Evolutionary conservation across 2,113 vertebrate genomes (phyloP).

Genomic region (Protomyctophum bolini): DNA sequence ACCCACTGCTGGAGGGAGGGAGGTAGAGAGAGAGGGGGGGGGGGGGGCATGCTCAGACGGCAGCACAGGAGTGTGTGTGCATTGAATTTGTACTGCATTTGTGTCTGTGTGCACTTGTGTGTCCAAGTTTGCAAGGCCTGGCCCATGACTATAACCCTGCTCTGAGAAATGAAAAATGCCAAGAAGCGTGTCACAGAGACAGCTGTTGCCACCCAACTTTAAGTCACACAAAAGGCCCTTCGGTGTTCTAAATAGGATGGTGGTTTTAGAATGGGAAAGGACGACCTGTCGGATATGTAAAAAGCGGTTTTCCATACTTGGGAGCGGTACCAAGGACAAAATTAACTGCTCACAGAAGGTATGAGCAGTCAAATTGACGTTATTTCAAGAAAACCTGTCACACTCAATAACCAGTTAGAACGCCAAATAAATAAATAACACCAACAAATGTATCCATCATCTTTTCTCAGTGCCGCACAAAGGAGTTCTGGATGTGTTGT

Average conservation of each 20-base stretch:
- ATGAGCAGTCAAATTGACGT: constrained; percentile 24
- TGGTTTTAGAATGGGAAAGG: constrained; percentile 55
- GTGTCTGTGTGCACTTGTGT: neutral
- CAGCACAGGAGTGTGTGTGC: neutral
- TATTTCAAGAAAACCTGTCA: too few species aligned
- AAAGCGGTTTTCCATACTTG: constrained; percentile 25
- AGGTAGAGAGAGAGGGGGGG: constrained; percentile 17
- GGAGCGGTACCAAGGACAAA: constrained; percentile 42
- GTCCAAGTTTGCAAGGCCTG: constrained; percentile 31
- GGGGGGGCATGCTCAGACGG: neutral
- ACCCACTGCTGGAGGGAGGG: constrained; percentile 57
- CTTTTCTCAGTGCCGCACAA: neutral
- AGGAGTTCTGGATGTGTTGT: neutral
- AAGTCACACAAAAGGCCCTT: constrained; percentile 56
- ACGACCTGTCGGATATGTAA: constrained; percentile 58
- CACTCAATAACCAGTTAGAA: too few species aligned
- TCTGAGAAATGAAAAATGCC: constrained; percentile 67
- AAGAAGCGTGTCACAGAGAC: constrained; percentile 65
- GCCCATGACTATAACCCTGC: constrained; percentile 68
- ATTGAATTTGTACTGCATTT: neutral
- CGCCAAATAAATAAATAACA: neutral
- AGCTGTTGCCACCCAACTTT: constrained; percentile 71
- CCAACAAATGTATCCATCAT: constrained; percentile 10
- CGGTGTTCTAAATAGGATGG: constrained; percentile 43
- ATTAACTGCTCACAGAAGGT: constrained; percentile 35